These are phyloP conservation scores for Ostrea denselamellosa DNA, from an alignment of 1,140 invertebrate species.

Conservation along the genomic window DNA sequence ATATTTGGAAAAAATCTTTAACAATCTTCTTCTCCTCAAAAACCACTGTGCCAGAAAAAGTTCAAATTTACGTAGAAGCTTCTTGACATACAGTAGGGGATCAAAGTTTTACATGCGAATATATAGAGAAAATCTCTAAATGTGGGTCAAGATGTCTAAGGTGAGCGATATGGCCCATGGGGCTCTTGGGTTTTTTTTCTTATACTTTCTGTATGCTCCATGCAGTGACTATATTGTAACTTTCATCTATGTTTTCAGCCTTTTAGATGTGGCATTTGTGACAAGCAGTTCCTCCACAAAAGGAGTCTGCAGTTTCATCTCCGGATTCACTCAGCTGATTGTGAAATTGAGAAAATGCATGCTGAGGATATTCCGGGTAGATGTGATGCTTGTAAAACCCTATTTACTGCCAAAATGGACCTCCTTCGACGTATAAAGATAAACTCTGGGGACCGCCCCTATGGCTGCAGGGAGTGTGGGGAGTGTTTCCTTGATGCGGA, in stretches of 20 bases:
- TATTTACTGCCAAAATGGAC: conserved; percentile 43
- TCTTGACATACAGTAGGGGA: too few relatives aligned
- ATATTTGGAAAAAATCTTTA: too few relatives aligned
- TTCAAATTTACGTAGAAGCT: too few relatives aligned
- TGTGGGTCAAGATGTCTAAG: too few relatives aligned
- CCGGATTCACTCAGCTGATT: conserved; percentile 10
- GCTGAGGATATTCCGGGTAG: conserved; percentile 43
- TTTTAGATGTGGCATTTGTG: conserved; percentile 42
- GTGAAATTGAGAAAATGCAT: conserved; percentile 39
- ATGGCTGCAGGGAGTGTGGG: conserved; percentile 93
- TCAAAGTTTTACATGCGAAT: too few relatives aligned
- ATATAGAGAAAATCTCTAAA: too few relatives aligned
- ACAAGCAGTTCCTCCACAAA: conserved; percentile 42
- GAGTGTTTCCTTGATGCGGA: conserved; percentile 78
- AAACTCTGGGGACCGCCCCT: conserved; percentile 76
- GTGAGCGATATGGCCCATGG: too few relatives aligned
- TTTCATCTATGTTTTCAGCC: neutral
- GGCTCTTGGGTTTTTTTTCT: too few relatives aligned
- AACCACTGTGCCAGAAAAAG: too few relatives aligned
- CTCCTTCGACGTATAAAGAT: conserved; percentile 29
- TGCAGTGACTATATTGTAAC: neutral
- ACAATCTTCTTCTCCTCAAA: too few relatives aligned
- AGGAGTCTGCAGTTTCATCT: conserved; percentile 36
- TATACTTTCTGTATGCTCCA: too few relatives aligned
- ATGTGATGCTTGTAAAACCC: conserved; percentile 41